Evolutionary conservation across 2,113 vertebrate genomes (phyloP), one percentile per base, ranked within the genome.

Genomic region (Macquaria australasica): DNA sequence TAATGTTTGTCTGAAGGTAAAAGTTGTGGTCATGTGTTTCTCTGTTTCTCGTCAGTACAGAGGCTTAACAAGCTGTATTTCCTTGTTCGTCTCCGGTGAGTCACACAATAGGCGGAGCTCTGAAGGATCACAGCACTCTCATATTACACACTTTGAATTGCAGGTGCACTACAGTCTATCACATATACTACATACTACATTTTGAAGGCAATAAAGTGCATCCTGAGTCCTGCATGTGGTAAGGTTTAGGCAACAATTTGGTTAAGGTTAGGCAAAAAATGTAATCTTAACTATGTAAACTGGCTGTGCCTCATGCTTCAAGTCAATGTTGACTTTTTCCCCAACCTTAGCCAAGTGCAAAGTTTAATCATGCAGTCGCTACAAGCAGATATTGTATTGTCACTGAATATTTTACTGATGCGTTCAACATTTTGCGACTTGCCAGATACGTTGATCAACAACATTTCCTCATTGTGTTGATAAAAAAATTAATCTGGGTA

Each of bases 81-180:
- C 81, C 64, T 69, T n/a, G 39, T 73, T 37, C 34, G 69, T 50
- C 21, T 69, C n/a, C 31, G 21, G 11, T 82, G 63, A 75, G 60
- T 66, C 79, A 81, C 20, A 25, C 20, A 4, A 5, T 6, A 9
- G 80, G 80, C 5, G 80, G 71, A 59, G 79, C 71, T 45, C 20
- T 58, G 14, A 66, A 20, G 21, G 48, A 53, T n/a, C 28, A 59
- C 50, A 77, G 21, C 20, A 41, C 8, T 31, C 9, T 51, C 8
- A 41, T 1, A 5, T 14, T 53, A 5, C 55, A 20, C 70, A 20
- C 16, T 1, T 15, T 5, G 15, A 20, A 20, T 7, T 20, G 11
- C 28, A 34, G 48, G 67, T 21, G 3, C n/a, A 20, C 4, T 5
- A 2, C 31, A 34, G 43, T 34, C 11, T 34, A 2, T 8, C 28